Percentiles rank a stretch among this genome's conserved stretches.
Evolutionary conservation across 2,113 vertebrate genomes (phyloP).

Genomic region (Philantomba maxwellii): DNA sequence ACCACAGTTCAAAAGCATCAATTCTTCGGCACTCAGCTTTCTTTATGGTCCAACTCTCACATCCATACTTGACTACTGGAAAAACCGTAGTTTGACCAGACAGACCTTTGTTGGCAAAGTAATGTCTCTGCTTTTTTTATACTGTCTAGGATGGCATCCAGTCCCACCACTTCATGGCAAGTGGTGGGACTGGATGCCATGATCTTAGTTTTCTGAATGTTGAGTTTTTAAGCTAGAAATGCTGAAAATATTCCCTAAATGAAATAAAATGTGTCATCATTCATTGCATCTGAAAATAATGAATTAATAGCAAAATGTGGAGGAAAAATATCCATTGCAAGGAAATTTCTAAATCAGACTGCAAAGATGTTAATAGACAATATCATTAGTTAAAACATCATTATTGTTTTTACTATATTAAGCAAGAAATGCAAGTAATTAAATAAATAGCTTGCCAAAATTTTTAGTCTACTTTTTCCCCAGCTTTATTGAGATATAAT

Average conservation of each 20-base stretch:
- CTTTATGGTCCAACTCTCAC: background rate
- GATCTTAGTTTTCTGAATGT: background rate
- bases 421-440: background rate
- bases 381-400: background rate
- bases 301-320: background rate
- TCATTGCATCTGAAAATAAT: background rate
- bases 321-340: background rate
- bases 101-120: background rate
- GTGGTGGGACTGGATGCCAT: background rate
- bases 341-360: background rate
- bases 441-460: background rate
- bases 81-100: background rate
- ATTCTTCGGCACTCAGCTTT: accelerated
- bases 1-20: background rate
- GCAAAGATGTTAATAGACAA: background rate
- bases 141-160: background rate
- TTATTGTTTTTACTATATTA: background rate
- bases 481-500: background rate
- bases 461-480: background rate
- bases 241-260: background rate
- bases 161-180: background rate
- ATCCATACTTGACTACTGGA: background rate
- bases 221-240: background rate
- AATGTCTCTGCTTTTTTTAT: background rate
- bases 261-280: background rate